Evolutionary conservation across 2,888 invertebrate species (phyloP).

Genomic region (Hoplodrina blanda): DNA sequence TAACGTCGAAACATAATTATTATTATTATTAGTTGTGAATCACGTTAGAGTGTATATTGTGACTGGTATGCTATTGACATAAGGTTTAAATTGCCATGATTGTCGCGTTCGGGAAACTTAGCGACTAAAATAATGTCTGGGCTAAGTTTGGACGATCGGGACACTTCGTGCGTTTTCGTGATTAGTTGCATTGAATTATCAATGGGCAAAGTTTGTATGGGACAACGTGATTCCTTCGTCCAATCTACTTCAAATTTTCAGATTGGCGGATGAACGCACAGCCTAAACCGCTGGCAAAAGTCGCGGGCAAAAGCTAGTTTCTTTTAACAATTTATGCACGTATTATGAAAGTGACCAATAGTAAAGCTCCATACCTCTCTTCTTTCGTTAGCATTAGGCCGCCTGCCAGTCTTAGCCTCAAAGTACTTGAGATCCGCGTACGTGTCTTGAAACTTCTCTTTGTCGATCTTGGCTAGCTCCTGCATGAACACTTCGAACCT

Average conservation of each 20-base stretch:
- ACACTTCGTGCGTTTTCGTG: neutral
- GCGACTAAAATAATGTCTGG: neutral
- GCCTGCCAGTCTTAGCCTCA: conserved; percentile 94
- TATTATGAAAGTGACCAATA: neutral
- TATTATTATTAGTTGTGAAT: no score
- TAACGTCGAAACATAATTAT: neutral
- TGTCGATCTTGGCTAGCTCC: conserved; percentile 93
- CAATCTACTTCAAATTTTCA: no score
- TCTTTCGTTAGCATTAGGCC: conserved; percentile 85
- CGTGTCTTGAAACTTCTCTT: conserved; percentile 94
- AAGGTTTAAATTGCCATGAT: no score
- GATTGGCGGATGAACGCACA: no score
- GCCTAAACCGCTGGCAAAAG: no score
- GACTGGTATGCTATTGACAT: neutral
- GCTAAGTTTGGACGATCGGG: neutral
- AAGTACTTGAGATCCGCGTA: conserved; percentile 96
- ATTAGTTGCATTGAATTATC: no score
- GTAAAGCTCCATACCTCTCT: conserved; percentile 73
- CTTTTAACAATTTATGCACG: no score
- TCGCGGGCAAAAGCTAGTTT: no score
- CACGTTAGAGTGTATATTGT: neutral
- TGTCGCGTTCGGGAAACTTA: neutral
- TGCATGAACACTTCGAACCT: conserved; percentile 97
- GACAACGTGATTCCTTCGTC: no score
- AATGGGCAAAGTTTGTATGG: no score